Percentiles rank a stretch among this genome's conserved stretches.
Evolutionary conservation across 2,888 invertebrate species (phyloP).

Genomic region (Acanthosoma haemorrhoidale): DNA sequence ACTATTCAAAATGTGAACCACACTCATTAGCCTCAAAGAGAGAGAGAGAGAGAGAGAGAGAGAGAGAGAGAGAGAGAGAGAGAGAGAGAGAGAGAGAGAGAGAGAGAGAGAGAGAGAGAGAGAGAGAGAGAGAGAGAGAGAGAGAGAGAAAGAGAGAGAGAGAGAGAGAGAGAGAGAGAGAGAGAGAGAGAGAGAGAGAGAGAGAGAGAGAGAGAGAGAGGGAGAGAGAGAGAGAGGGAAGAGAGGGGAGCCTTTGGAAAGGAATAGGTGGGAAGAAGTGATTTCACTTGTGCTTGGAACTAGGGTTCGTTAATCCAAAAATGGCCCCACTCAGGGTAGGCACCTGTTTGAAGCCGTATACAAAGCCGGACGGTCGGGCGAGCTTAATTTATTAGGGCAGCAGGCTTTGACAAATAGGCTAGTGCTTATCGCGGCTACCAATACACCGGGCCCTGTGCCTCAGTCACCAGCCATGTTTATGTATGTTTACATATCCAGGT

Average conservation of each 20-base stretch:
- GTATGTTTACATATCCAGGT: no score
- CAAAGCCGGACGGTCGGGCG: not conserved
- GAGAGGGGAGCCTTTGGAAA: not conserved
- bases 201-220: no score
- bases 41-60: not conserved
- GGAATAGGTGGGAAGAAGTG: no score
- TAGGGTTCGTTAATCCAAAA: not conserved
- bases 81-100: slow-evolving; percentile 12
- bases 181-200: not conserved
- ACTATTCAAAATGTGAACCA: no score
- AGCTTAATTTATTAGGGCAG: not conserved
- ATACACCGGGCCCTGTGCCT: no score
- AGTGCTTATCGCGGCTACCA: no score
- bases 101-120: not conserved
- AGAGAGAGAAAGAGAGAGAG: not conserved
- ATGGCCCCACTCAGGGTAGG: not conserved
- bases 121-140: not conserved
- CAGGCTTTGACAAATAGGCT: not conserved
- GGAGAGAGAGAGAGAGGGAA: no score
- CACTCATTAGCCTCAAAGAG: not conserved
- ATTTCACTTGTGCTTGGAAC: no score
- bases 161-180: not conserved
- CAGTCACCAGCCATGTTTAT: no score
- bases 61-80: slow-evolving; percentile 12
- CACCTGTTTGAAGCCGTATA: not conserved